These are phyloP conservation scores for Drosophila neotestacea DNA, from an alignment of 2,888 invertebrate species.

Conservation along the genomic window DNA sequence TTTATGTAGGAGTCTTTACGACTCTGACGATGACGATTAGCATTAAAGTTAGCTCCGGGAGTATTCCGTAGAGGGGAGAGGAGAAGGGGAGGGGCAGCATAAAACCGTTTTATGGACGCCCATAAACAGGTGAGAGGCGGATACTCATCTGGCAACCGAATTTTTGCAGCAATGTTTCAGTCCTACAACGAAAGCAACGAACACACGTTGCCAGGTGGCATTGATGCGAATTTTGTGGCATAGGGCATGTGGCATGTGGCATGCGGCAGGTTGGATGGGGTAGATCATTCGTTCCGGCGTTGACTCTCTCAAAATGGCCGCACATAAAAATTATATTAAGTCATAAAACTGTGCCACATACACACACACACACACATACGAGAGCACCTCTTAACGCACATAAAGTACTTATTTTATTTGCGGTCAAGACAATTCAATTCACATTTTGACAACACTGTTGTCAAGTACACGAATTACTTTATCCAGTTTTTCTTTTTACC, in stretches of 20 bases:
- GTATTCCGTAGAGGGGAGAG: not conserved
- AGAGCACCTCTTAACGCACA: conserved; percentile 34
- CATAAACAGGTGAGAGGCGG: conserved; percentile 68
- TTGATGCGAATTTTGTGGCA: conserved; percentile 35
- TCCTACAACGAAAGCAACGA: conserved; percentile 10
- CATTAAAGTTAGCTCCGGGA: conserved; percentile 65
- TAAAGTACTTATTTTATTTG: conserved; percentile 63
- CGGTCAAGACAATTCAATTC: conserved; percentile 74
- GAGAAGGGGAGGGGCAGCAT: conserved; percentile 37
- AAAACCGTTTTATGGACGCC: conserved; percentile 70
- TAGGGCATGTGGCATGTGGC: not conserved
- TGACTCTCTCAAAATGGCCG: conserved; percentile 67
- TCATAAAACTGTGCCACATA: conserved; percentile 60
- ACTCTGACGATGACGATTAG: conserved; percentile 71
- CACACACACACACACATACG: not conserved
- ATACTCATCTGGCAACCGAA: conserved; percentile 43
- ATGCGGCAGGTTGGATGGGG: not conserved
- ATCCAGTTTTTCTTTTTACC: not conserved
- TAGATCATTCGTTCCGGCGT: conserved; percentile 24
- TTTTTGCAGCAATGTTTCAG: conserved; percentile 33
- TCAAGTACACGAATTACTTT: conserved; percentile 29
- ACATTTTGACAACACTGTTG: conserved; percentile 44
- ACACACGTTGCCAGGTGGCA: conserved; percentile 42
- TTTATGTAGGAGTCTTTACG: conserved; percentile 53
- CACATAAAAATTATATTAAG: conserved; percentile 79